Base-by-base conservation (phyloP, 2,888 invertebrate genomes). In the Serripes groenlandicus region DNA sequence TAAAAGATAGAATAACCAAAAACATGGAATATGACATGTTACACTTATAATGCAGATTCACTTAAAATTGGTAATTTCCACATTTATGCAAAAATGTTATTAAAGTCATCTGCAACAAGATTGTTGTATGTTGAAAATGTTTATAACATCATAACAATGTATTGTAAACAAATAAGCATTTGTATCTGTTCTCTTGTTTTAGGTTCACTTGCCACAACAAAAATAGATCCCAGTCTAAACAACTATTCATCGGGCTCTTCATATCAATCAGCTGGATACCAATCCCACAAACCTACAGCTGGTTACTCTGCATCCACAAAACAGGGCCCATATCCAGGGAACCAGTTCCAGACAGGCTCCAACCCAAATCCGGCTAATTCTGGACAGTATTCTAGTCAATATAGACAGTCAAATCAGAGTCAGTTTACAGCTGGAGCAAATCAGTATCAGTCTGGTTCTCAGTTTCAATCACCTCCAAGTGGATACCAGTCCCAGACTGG, bases 331-430 rank as follows among this genome's bases (percentile, higher is more conserved):
- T 89, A 87, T 66, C 85, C 83, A n/a, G 83, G 86, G 64, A 84
- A 60, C 74, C 85, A 89, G 74, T 89, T 85, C 58, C 88, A 85
- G 66, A 62, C 85, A 23, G 81, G 85, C 18, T 82, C 85, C 15
- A 83, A 82, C 75, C 92, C 90, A 78, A 91, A 88, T 79, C 89
- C 86, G 77, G 60, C 87, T n/a, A 54, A 52, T 60, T 60, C 80
- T 35, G 75, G 66, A 52, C 81, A 80, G 71, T 83, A 73, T 74
- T 75, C 79, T 79, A 80, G 80, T 83, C 79, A 81, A 34, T 78
- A 77, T 18, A 74, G 81, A 60, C 81, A 81, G 78, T 42, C 76
- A 18, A 78, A 75, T 74, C 87, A 86, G 80, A 87, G 74, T 75
- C 85, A 66, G 42, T 66, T 42, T 42, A 42, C 75, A 60, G 75